Percentiles rank a stretch among this genome's conserved stretches.
These are phyloP conservation scores for Scolopax rusticola DNA, from an alignment of 2,797 vertebrate genomes.

Conservation along the genomic window DNA sequence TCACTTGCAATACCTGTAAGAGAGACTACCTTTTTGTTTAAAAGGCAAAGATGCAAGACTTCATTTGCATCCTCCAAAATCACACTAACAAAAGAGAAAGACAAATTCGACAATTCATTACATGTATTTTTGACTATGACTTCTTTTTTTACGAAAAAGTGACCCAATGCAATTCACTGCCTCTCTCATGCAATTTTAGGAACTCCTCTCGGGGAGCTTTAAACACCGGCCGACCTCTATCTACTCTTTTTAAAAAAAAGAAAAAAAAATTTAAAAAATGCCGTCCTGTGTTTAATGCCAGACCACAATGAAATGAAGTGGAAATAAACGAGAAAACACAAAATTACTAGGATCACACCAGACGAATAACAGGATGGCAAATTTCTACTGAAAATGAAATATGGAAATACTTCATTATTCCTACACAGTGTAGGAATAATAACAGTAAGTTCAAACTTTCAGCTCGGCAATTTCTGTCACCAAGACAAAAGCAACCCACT, in stretches of 20 bases:
- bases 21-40: not conserved
- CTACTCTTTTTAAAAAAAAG: too few relatives aligned
- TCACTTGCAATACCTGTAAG: not conserved
- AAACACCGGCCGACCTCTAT: not conserved
- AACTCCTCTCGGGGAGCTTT: not conserved
- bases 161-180: not conserved
- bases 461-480: not conserved
- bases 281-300: not conserved
- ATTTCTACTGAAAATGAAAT: not conserved
- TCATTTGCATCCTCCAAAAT: not conserved
- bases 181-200: not conserved
- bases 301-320: not conserved
- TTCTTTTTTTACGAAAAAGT: not conserved
- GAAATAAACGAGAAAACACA: not conserved
- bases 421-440: not conserved
- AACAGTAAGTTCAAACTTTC: not conserved
- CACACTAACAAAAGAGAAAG: not conserved
- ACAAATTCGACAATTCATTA: not conserved
- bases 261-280: not conserved
- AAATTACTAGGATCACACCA: not conserved
- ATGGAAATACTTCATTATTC: not conserved
- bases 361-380: not conserved
- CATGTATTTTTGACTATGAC: not conserved
- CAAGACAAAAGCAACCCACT: constrained; percentile 22
- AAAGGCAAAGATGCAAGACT: not conserved